Base-by-base conservation (phyloP, 2,797 vertebrate species). In the Chelonia mydas region DNA sequence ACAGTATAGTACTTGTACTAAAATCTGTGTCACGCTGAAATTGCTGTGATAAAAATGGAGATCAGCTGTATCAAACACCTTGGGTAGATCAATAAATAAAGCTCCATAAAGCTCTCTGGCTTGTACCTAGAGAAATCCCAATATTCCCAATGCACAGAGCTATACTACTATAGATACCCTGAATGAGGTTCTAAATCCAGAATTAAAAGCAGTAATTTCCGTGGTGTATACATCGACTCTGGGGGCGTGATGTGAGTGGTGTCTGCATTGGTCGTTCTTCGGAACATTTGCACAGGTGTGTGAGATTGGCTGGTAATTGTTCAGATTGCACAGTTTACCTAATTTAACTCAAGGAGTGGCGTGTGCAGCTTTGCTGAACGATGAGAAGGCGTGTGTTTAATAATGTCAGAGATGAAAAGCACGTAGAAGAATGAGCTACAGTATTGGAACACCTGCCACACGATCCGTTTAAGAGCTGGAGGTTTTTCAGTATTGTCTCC, bases 61-160 rank as follows among this genome's bases (percentile, higher is more conserved):
- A 91, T 96, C 92, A 96, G 25, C 88, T 94, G 86, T 95, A 90
- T 96, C 90, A 95, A 92, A 94, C 97, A 87, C 79, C 92, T 95
- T 87, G 91, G 93, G 41, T 84, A 90, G 86, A 95, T 96, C 91
- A 92, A 96, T 96, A 94, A 92, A 92, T 95, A 94, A 94, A 82
- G 96, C 92, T 84, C 31, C 72, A 95, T 79, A 90, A 91, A 92
- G 57, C 31, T 61, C 28, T 83, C 94, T 95, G 90, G 86, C 86
- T 89, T 94, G 92, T 95, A 91, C 82, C 87, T 83, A 91, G 94
- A 94, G 87, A 94, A 90, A 90, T 93, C 80, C 83, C 1, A 77
- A n/a, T 57, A 45, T 95, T 96, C 87, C 88, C 85, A 95, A 68
- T 84, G 83, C 92, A 91, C 94, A 83, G 55, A 96, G 78, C 88